Evolutionary conservation across 2,113 vertebrate genomes (phyloP).

Genomic region (Ceuthmochares aereus): DNA sequence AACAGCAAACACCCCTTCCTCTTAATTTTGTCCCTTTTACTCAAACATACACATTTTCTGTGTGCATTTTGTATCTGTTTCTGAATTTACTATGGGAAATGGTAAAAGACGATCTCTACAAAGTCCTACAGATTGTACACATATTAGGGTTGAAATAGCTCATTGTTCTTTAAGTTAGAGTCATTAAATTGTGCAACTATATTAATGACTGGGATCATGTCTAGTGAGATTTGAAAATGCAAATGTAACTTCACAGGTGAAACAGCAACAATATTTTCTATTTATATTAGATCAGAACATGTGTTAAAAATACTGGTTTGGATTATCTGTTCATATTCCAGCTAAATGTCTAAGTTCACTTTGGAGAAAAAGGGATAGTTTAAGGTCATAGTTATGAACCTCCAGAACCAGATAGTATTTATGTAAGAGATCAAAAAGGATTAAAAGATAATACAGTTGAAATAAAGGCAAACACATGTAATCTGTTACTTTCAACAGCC

Average conservation of each 20-base stretch:
- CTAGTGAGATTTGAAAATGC: not conserved
- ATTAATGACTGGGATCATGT: not conserved
- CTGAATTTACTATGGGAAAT: not conserved
- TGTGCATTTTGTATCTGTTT: not conserved
- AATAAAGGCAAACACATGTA: not conserved
- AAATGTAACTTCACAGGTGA: not conserved
- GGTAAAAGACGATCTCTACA: not conserved
- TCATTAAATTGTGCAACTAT: not conserved
- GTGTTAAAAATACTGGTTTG: not conserved
- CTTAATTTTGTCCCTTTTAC: not conserved
- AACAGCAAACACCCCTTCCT: not conserved
- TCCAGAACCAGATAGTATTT: not conserved
- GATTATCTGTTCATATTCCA: not conserved
- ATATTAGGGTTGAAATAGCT: not conserved
- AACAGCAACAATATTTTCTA: not conserved
- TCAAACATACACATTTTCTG: not conserved
- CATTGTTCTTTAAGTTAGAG: not conserved
- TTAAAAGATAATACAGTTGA: not conserved
- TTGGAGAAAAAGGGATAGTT: not conserved
- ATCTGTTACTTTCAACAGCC: not conserved
- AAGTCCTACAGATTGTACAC: not conserved
- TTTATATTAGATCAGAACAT: not conserved
- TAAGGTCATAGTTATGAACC: not conserved
- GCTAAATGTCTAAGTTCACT: not conserved
- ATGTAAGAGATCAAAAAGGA: not conserved